These are phyloP conservation scores for Scotopteryx bipunctaria DNA, from an alignment of 2,888 invertebrate genomes.

Conservation along the genomic window DNA sequence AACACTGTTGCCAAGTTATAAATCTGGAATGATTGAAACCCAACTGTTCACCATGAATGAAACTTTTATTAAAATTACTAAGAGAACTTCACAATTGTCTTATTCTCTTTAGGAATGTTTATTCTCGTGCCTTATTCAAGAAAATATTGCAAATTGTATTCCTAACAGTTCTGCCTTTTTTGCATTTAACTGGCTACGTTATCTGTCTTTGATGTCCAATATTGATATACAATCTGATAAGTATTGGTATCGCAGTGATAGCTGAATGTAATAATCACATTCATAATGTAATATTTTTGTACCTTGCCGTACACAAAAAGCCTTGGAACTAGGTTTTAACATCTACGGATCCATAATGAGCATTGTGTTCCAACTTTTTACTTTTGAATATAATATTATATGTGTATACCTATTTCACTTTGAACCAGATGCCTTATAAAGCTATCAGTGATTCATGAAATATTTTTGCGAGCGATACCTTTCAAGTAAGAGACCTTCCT, in stretches of 20 bases:
- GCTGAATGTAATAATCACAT: constrained; percentile 49
- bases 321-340: not conserved
- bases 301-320: not conserved
- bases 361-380: not conserved
- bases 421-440: not conserved
- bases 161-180: constrained; percentile 15
- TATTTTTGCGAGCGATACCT: constrained; percentile 36
- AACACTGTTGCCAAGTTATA: constrained; percentile 10
- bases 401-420: no score
- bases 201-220: constrained; percentile 44
- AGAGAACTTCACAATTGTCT: not conserved
- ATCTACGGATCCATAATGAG: not conserved
- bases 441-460: constrained; percentile 20
- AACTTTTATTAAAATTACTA: constrained; percentile 2
- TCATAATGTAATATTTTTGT: constrained; percentile 53
- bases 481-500: constrained; percentile 23
- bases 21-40: not conserved
- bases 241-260: constrained; percentile 51
- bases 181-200: constrained; percentile 42
- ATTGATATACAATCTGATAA: constrained; percentile 60
- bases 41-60: not conserved
- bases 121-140: no score
- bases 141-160: not conserved
- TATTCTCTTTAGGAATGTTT: no score
- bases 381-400: no score